Conservation (phyloP, 1,140 invertebrate species). For the Pseudomyrmex pallidus region DNA sequence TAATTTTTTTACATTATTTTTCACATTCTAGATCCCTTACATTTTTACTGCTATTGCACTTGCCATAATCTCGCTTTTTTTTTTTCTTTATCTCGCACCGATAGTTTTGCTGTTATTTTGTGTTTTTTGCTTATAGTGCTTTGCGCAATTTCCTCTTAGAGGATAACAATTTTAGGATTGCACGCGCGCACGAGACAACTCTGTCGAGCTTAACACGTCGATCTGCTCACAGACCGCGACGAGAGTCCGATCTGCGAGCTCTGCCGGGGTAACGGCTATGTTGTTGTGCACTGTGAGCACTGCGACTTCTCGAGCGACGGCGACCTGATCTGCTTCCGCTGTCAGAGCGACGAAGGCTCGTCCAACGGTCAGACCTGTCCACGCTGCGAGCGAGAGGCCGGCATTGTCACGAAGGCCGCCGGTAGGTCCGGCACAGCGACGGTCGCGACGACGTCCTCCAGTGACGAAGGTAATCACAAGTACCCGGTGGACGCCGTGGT, state of each 20-base stretch:
- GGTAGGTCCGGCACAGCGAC: conserved; percentile 24
- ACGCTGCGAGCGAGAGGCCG: conserved; percentile 69
- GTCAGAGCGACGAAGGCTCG: conserved; percentile 76
- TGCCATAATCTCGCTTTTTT: neutral
- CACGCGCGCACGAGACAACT: conserved; percentile 32
- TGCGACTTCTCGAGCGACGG: conserved; percentile 77
- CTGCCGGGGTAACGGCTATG: conserved; percentile 64
- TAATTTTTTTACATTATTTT: neutral
- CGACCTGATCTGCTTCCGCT: conserved; percentile 82
- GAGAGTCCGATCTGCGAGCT: conserved; percentile 74
- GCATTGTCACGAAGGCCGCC: conserved; percentile 14
- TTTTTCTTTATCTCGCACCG: too few relatives aligned
- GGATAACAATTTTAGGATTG: conserved; percentile 3
- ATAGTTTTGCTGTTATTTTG: neutral
- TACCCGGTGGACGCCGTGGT: conserved; percentile 78
- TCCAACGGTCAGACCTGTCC: conserved; percentile 74
- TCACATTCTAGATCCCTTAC: too few relatives aligned
- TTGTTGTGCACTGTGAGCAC: conserved; percentile 72
- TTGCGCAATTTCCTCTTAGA: conserved; percentile 17
- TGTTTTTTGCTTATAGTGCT: conserved; percentile 13
- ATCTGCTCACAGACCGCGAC: conserved; percentile 63
- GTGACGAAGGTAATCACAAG: conserved; percentile 61
- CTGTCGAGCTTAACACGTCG: conserved; percentile 1
- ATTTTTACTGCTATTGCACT: neutral
- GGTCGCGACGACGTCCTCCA: conserved; percentile 65